These are phyloP conservation scores for Butorides virescens DNA, from an alignment of 2,113 vertebrate genomes.

Conservation along the genomic window DNA sequence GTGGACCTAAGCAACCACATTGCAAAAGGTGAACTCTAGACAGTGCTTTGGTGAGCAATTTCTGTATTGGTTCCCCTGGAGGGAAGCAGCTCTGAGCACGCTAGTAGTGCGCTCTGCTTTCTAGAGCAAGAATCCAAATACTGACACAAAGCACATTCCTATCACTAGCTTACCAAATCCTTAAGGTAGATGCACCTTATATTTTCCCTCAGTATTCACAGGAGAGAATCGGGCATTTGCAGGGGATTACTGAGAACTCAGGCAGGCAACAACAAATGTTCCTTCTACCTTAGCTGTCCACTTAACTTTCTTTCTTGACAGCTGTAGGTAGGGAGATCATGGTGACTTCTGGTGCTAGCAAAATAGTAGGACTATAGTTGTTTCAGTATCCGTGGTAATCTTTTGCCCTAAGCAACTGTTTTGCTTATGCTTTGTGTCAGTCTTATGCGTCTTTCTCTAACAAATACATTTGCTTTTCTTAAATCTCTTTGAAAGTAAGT, in stretches of 20 bases:
- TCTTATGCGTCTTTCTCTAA: not conserved
- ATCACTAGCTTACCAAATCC: not conserved
- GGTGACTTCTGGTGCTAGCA: not conserved
- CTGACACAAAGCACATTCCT: not conserved
- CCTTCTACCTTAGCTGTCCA: not conserved
- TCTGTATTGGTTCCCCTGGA: not conserved
- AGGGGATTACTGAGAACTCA: not conserved
- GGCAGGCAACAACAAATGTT: not conserved
- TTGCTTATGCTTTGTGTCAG: not conserved
- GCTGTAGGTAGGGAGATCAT: not conserved
- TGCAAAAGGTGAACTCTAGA: not conserved
- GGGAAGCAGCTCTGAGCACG: not conserved
- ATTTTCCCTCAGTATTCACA: rapidly evolving
- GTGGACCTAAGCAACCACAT: not conserved
- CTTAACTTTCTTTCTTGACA: not conserved
- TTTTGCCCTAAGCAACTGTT: not conserved
- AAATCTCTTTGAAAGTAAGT: conserved; percentile 52
- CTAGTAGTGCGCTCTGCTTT: not conserved
- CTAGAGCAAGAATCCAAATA: not conserved
- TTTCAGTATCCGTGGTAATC: not conserved
- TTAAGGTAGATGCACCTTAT: not conserved
- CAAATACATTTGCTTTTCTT: not conserved
- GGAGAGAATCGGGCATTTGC: not conserved
- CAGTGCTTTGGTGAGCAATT: not conserved
- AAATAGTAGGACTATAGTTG: not conserved